Evolutionary conservation across 2,888 invertebrate species (phyloP), one percentile per base, ranked within the genome.

Genomic region (Gasteruption jaculator): DNA sequence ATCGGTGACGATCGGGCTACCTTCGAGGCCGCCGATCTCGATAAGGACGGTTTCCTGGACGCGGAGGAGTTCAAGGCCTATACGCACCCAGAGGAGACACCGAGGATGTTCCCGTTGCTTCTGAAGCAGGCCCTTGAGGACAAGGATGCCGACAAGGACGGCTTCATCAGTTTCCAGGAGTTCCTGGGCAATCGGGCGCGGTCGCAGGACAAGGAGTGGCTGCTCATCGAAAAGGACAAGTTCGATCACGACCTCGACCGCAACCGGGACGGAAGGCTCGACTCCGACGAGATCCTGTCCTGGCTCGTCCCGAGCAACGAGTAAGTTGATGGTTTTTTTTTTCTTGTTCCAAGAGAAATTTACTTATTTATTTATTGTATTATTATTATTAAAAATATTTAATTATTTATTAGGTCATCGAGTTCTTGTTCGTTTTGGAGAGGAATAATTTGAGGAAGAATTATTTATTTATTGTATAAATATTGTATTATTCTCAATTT

Each of bases 281-380:
- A 83, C 58, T 76, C 78, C 1, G 75, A 77, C 41, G 97, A 99
- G 76, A 82, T 97, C 39, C 74, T 84, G 26, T 77, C 81, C 2
- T 99, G 96, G 97, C 79, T 92, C 49, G 82, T 93, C 26, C 94
- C 94, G 0, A 88, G 89, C 62, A 91, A 91, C 69, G 84, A 86
- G 88, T 88, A 68, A 80, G 83, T 76, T 20, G n/a, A n/a, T n/a
- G n/a, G n/a, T n/a, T n/a, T 37, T 32, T 34, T 12, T 7, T 30
- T 18, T 5, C n/a, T n/a, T n/a, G n/a, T n/a, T n/a, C n/a, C n/a
- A n/a, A n/a, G n/a, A n/a, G n/a, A n/a, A n/a, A n/a, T n/a, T n/a
- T n/a, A n/a, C n/a, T n/a, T n/a, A n/a, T n/a, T n/a, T n/a, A n/a
- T n/a, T n/a, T n/a, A n/a, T n/a, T n/a, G n/a, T n/a, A n/a, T n/a